Conservation (phyloP, 2,888 invertebrate genomes). For the Xestia ashworthii region DNA sequence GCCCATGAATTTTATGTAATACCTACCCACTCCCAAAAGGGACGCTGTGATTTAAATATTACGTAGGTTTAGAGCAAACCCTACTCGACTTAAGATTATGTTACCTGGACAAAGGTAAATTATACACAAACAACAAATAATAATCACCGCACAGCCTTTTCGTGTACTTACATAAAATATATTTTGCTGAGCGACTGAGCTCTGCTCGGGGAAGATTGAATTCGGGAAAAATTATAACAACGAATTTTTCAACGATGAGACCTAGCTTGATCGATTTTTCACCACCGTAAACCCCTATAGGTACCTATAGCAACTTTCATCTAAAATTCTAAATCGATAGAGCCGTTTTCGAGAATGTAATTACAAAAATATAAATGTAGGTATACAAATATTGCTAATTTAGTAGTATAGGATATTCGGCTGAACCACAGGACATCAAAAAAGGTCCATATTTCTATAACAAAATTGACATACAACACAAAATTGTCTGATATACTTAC, state of each 20-base stretch:
- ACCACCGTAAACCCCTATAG: too few species aligned
- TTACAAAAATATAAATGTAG: too few species aligned
- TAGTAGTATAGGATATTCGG: background rate
- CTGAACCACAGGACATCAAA: background rate
- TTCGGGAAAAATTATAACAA: too few species aligned
- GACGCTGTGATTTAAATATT: conserved; percentile 47
- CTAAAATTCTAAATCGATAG: too few species aligned
- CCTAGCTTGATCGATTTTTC: too few species aligned
- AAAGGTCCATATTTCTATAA: background rate
- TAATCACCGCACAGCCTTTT: conserved; percentile 17
- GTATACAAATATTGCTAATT: too few species aligned
- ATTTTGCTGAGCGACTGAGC: too few species aligned
- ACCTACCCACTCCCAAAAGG: conserved; percentile 18
- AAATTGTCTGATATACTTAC: background rate
- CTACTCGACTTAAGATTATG: conserved; percentile 27
- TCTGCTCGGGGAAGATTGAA: too few species aligned
- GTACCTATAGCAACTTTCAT: too few species aligned
- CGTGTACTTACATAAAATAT: background rate
- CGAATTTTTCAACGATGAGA: too few species aligned
- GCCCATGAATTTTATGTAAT: conserved; percentile 21
- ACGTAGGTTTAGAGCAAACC: conserved; percentile 29
- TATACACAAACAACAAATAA: conserved; percentile 32
- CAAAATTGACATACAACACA: background rate
- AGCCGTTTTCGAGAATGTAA: too few species aligned
- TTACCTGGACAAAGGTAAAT: conserved; percentile 37